Evolutionary conservation across 2,113 vertebrate species (phyloP), one percentile per base, ranked within the genome.

Genomic region (Dissostichus mawsoni): DNA sequence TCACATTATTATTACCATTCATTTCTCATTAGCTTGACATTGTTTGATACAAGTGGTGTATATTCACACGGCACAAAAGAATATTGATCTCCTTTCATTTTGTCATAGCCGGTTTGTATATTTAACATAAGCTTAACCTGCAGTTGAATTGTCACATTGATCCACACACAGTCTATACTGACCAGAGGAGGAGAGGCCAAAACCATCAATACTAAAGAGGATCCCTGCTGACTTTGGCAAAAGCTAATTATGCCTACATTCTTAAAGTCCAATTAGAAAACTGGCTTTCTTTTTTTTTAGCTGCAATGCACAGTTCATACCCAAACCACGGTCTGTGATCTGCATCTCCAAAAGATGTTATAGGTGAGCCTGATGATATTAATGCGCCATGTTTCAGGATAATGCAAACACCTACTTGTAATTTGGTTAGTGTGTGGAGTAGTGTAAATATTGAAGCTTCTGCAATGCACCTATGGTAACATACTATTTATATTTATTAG

Each of bases 111-210:
- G 9, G 48, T 62, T 51, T 69, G 72, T 74, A 64, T 71, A 51
- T 84, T 86, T 61, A n/a, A 70, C 56, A 78, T 50, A 61, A 76
- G 69, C 66, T 68, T 89, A 84, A 87, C 82, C 84, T 77, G 74
- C 14, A 51, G 76, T 86, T 89, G 78, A 89, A 87, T 84, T 70
- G 63, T 76, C 62, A 69, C 82, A 90, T 88, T 85, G 81, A 93
- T 87, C 75, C 67, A 33, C 58, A 64, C 59, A 53, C 16, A 57
- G 51, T 57, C 61, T 67, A 14, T 50, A 74, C 59, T 75, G 79
- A 83, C 70, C 77, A 69, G 74, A 69, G 72, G 47, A 81, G 72
- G 12, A 83, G 36, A 61, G 56, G 74, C 75, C 62, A 62, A 62
- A 52, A 44, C 41, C 18, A 41, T 89, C 76, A 67, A 77, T 74